phyloP scores from a whole-genome alignment of 2,113 vertebrate species.

The Heterochromis multidens region DNA sequence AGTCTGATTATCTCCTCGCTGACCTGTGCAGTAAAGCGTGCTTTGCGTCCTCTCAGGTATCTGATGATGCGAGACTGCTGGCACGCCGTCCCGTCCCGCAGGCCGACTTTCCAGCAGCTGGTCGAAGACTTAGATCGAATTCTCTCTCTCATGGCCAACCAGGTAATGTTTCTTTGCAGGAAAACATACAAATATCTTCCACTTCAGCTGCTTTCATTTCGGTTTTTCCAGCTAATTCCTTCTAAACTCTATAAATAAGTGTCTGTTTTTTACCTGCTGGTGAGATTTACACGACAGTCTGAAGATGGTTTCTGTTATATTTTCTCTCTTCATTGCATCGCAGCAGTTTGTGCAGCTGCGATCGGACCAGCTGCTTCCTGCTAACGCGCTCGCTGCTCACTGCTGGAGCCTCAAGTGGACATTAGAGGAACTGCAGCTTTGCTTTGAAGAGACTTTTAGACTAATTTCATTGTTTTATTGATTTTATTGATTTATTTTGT shows the following conservation, averaged over 20 bases:
- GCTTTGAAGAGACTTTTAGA: too few species aligned
- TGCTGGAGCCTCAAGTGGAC: background rate
- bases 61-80: constrained; percentile 95
- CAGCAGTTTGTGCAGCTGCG: too few species aligned
- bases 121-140: constrained; percentile 80
- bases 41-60: constrained; percentile 75
- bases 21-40: background rate
- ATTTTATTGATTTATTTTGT: background rate
- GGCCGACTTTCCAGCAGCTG: constrained; percentile 79
- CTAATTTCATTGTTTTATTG: too few species aligned
- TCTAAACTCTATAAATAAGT: too few species aligned
- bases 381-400: background rate
- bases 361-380: too few species aligned
- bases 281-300: background rate
- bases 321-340: background rate
- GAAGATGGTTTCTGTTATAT: background rate
- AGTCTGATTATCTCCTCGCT: too few species aligned
- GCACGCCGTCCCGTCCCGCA: constrained; percentile 84
- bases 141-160: constrained; percentile 87
- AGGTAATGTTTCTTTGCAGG: constrained; percentile 72
- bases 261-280: background rate
- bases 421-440: background rate
- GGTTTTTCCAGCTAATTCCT: too few species aligned
- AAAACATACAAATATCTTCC: background rate
- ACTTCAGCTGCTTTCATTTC: background rate